These are phyloP conservation scores for Cheilosia variabilis DNA, from an alignment of 2,888 invertebrate species.

Conservation along the genomic window DNA sequence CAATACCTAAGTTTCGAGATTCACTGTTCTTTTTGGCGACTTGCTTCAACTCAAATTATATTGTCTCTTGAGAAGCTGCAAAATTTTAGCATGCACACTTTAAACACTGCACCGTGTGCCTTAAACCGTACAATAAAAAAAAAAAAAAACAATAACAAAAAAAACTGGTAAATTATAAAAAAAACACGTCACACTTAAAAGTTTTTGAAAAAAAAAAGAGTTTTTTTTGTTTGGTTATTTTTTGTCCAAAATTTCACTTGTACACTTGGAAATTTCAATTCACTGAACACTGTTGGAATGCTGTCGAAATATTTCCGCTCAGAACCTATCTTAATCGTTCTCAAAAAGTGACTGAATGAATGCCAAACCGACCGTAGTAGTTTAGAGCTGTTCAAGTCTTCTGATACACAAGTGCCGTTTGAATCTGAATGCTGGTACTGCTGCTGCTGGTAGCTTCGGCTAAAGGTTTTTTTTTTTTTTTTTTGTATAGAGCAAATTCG, in stretches of 20 bases:
- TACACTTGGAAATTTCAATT: conserved; percentile 1
- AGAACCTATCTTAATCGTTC: conserved; percentile 62
- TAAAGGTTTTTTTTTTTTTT: background rate
- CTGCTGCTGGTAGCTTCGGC: conserved; percentile 6
- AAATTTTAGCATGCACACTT: too few relatives aligned
- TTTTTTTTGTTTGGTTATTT: too few relatives aligned
- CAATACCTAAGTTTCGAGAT: background rate
- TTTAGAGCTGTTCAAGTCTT: conserved; percentile 46
- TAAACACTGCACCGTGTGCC: too few relatives aligned
- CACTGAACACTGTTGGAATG: conserved; percentile 27
- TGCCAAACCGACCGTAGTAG: conserved; percentile 50
- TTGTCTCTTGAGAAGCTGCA: background rate
- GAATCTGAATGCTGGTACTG: conserved; percentile 13
- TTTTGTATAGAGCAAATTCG: conserved; percentile 14
- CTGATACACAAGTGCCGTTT: conserved; percentile 16
- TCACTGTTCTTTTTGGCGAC: background rate
- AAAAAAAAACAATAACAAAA: too few relatives aligned
- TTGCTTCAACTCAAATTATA: background rate
- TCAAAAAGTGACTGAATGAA: conserved; percentile 62
- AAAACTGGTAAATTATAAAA: too few relatives aligned
- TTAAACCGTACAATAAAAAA: too few relatives aligned
- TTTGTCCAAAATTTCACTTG: background rate
- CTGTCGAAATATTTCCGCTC: background rate
- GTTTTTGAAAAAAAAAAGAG: too few relatives aligned
- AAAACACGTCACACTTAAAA: too few relatives aligned